These are phyloP conservation scores for Ormyrus rosae DNA, from an alignment of 2,888 invertebrate genomes.

Conservation along the genomic window DNA sequence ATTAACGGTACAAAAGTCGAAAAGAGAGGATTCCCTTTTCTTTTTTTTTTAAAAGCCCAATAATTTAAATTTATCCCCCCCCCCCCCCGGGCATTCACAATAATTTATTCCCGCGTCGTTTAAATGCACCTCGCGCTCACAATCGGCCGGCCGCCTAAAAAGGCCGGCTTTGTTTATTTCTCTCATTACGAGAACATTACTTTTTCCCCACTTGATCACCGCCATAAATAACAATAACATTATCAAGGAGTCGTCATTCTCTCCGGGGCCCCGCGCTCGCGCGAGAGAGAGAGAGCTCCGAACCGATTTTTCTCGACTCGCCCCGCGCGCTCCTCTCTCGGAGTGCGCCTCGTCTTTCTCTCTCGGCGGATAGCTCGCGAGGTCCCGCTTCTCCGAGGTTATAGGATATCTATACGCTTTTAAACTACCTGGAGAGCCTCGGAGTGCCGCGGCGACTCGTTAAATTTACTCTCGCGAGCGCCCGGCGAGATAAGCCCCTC, in stretches of 20 bases:
- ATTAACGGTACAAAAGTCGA: constrained; percentile 24
- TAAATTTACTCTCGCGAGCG: constrained; percentile 49
- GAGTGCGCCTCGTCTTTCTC: neutral
- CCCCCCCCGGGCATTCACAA: neutral
- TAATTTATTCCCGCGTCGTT: constrained; percentile 43
- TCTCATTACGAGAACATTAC: constrained; percentile 50
- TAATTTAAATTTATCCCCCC: constrained; percentile 42
- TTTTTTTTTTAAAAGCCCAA: constrained; percentile 12
- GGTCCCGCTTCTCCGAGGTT: constrained; percentile 20
- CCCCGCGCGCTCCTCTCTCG: constrained; percentile 6
- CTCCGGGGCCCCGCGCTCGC: neutral
- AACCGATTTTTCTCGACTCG: constrained; percentile 37
- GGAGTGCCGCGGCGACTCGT: constrained; percentile 47
- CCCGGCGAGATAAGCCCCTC: constrained; percentile 36
- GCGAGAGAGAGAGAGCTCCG: neutral
- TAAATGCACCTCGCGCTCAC: constrained; percentile 2
- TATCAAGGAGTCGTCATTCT: constrained; percentile 47
- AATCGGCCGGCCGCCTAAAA: constrained; percentile 18
- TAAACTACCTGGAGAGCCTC: constrained; percentile 41
- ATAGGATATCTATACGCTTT: constrained; percentile 48
- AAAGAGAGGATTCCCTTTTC: neutral
- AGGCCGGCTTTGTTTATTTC: constrained; percentile 51
- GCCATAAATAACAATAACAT: constrained; percentile 55
- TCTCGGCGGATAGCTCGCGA: neutral
- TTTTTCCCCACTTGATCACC: constrained; percentile 49